Base-by-base conservation (phyloP, 2,797 vertebrate species). In the Leptodactylus fallax region DNA sequence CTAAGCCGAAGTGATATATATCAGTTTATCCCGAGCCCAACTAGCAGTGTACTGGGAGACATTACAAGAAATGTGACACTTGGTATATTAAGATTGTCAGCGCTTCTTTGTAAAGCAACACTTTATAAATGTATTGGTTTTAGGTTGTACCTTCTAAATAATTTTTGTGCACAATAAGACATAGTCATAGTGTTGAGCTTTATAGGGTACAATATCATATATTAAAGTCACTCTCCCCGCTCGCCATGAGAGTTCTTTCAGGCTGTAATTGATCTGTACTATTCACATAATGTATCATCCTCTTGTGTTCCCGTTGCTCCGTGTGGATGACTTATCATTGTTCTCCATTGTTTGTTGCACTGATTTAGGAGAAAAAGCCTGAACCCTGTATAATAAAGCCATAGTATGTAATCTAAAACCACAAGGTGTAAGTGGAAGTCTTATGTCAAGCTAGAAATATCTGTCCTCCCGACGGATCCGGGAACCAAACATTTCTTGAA, bases 211-310 rank as follows among this genome's bases (percentile, higher is more conserved):
- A 67, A 21, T 67, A 49, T 53, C 14, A 53, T 81, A 53, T 69
- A 69, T 82, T 82, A 25, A 51, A 27, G 17, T 10, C 16, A 4
- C 16, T 45, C 25, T 61, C 58, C 19, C 25, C 78, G 17, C 55
- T 56, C 81, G 71, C 65, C 6, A 53, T 17, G 14, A 67, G 81
- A 82, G 21, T 67, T 65, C 51, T 56, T 36, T 11, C 51, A 14
- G 14, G 25, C 51, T 71, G 81, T 19, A 45, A 83, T 83, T 21
- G 65, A 83, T 83, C 49, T 27, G 63, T 45, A 65, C 81, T n/a
- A 11, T 27, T 51, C 17, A 9, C 51, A 13, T 71, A 55, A 71
- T 71, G 67, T 36, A 83, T 71, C 61, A 56, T 23, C 63, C 49
- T 8, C 65, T 71, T 82, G 45, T 83, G 25, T 83, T 83, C 65